These are phyloP conservation scores for Bombus superbus DNA, from an alignment of 1,140 invertebrate genomes.

Conservation along the genomic window DNA sequence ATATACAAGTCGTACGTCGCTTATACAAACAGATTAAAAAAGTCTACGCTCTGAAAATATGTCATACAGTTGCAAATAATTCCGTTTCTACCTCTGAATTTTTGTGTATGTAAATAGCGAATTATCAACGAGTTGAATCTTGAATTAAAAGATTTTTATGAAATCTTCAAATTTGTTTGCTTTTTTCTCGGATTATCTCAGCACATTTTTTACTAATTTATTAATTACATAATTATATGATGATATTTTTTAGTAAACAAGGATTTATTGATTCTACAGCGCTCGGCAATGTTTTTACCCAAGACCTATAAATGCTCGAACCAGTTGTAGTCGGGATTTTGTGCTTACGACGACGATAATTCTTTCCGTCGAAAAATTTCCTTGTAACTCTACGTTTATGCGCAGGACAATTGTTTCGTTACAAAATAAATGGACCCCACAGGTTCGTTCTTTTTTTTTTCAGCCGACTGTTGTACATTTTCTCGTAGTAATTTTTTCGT, in stretches of 20 bases:
- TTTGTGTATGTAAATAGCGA: no score
- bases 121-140: no score
- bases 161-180: no score
- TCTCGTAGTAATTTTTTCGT: background rate
- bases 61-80: background rate
- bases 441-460: background rate
- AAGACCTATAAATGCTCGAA: background rate
- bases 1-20: background rate
- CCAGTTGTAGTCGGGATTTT: background rate
- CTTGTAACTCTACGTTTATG: background rate
- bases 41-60: background rate
- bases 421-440: background rate
- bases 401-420: background rate
- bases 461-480: background rate
- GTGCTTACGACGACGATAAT: background rate
- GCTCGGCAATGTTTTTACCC: background rate
- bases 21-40: background rate
- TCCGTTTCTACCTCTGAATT: background rate
- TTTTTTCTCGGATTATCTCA: fast-evolving
- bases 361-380: background rate
- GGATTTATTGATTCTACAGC: background rate
- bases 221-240: background rate
- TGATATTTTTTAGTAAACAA: background rate
- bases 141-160: no score
- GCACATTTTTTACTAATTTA: background rate